Evolutionary conservation across 2,888 invertebrate species (phyloP), one percentile per base, ranked within the genome.

Genomic region (Tachystola acroxantha): DNA sequence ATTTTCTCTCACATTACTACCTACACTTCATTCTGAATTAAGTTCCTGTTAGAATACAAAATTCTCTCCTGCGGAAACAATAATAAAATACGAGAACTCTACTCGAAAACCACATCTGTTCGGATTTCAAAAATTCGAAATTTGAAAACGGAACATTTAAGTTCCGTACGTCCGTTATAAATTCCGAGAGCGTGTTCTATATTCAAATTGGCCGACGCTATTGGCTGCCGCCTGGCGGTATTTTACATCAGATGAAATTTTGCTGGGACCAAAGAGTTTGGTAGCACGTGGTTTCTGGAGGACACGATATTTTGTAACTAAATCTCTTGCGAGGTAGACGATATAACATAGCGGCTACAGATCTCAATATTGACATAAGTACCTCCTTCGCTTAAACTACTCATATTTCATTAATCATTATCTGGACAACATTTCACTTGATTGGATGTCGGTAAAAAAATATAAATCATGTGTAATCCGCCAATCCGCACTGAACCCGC

Each of bases 171-270:
- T 79, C 78, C 79, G 80, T 82, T 80, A 77, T 81, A 79, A 82
- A 82, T 82, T 81, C 70, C 62, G 62, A 63, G 64, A 71, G 70
- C 66, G 66, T 76, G 79, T 80, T 86, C 81, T 84, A 81, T 85
- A 86, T 86, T 85, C 84, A 85, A 86, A 85, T 85, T 84, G 84
- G 78, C 66, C 61, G 53, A 57, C 62, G 64, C 76, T 73, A 78
- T 78, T 76, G 78, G 77, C 74, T 69, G 73, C 65, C 64, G 49
- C 41, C 35, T 35, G 35, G 37, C 35, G 39, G 59, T 61, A 61
- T 64, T 69, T 64, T 65, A 62, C 68, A 61, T 64, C 50, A 63
- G 63, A 61, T 59, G 64, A 62, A 67, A 71, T 66, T 64, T 62
- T 57, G 50, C 51, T 53, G 50, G 55, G 53, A 62, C 57, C 46